Conservation (phyloP, 2,797 vertebrate genomes). For the Acanthornis magna region DNA sequence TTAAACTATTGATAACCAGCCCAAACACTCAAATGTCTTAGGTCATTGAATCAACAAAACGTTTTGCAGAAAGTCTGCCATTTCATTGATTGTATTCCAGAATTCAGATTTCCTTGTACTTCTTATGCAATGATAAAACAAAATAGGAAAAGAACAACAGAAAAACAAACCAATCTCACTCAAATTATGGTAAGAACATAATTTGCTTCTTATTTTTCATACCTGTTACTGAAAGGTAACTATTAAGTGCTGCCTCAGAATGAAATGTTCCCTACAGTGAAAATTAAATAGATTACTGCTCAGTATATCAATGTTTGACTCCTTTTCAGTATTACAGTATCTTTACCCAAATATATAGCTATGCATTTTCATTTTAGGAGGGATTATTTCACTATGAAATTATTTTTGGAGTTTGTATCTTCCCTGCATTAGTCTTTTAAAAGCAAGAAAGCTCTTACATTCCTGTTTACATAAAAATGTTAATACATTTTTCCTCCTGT, state of each 20-base stretch:
- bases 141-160: background rate
- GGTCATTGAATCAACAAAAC: constrained; percentile 49
- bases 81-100: background rate
- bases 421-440: background rate
- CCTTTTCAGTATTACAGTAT: background rate
- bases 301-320: background rate
- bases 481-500: background rate
- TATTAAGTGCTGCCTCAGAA: background rate
- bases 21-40: constrained; percentile 38
- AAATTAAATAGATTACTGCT: background rate
- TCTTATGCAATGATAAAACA: background rate
- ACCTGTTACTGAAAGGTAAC: background rate
- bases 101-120: background rate
- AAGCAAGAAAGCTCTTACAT: background rate
- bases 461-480: background rate
- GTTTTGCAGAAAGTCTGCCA: background rate
- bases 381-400: background rate
- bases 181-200: background rate
- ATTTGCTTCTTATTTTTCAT: background rate
- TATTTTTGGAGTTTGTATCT: background rate
- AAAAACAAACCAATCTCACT: background rate
- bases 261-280: background rate
- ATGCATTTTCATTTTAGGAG: background rate
- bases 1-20: constrained; percentile 32
- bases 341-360: background rate